Evolutionary conservation across 2,797 vertebrate genomes (phyloP).

Genomic region (Monodelphis domestica): DNA sequence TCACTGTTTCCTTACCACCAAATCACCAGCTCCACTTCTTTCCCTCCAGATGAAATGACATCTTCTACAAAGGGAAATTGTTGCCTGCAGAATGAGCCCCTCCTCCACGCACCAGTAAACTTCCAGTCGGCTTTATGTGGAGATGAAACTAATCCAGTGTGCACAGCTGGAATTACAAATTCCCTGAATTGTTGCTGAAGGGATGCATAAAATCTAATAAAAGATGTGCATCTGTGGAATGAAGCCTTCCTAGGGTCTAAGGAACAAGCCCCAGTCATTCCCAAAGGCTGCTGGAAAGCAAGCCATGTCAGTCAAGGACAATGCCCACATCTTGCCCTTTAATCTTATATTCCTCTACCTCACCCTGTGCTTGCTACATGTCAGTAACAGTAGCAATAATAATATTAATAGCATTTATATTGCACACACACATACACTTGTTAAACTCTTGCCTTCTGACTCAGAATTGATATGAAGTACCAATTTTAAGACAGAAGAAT

Average conservation of each 20-base stretch:
- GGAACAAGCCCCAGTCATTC: not conserved
- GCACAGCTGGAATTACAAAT: constrained; percentile 11
- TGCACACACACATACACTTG: no score
- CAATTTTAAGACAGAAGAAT: no score
- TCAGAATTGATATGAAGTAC: no score
- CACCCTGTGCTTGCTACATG: not conserved
- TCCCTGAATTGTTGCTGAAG: not conserved
- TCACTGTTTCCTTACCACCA: constrained; percentile 55
- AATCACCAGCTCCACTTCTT: constrained; percentile 35
- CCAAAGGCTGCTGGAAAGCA: not conserved
- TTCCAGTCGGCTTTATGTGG: constrained; percentile 48
- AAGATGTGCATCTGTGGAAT: not conserved
- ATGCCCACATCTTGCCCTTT: not conserved
- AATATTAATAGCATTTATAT: not conserved
- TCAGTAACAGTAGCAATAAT: not conserved
- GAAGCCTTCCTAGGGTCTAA: constrained; percentile 8
- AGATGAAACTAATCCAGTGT: constrained; percentile 43
- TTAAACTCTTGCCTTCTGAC: no score
- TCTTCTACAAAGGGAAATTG: constrained; percentile 47
- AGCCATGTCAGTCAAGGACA: not conserved
- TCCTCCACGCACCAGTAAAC: constrained; percentile 44
- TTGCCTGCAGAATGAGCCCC: constrained; percentile 43
- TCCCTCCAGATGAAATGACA: constrained; percentile 57
- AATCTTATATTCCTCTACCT: not conserved
- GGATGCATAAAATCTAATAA: not conserved